Conservation (phyloP, 2,888 invertebrate genomes). For the Scaptomyza caliginosa region DNA sequence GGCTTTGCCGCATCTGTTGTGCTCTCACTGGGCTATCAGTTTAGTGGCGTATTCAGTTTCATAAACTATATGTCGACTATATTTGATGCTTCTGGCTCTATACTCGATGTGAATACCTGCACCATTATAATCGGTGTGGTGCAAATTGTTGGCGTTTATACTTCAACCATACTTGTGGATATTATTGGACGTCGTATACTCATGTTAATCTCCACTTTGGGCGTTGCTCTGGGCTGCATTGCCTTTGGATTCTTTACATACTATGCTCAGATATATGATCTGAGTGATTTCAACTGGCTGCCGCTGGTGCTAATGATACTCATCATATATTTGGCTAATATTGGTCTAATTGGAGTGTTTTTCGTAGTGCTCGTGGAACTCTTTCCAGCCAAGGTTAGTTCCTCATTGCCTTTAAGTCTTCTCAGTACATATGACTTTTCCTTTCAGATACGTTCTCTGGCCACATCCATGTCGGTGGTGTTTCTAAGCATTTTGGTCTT, state of each 20-base stretch:
- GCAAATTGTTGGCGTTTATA: slow-evolving; percentile 79
- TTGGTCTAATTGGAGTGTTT: slow-evolving; percentile 79
- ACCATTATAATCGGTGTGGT: slow-evolving; percentile 80
- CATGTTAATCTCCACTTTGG: slow-evolving; percentile 75
- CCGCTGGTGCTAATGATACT: slow-evolving; percentile 78
- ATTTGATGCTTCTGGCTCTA: slow-evolving; percentile 73
- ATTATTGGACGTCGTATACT: slow-evolving; percentile 78
- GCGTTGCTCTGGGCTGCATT: slow-evolving; percentile 70
- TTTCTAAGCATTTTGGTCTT: slow-evolving; percentile 73
- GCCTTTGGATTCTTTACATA: slow-evolving; percentile 75
- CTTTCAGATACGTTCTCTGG: slow-evolving; percentile 78
- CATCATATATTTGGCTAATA: slow-evolving; percentile 74
- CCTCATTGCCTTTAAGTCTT: background rate
- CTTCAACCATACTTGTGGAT: slow-evolving; percentile 78
- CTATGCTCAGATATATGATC: slow-evolving; percentile 42
- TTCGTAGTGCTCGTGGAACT: slow-evolving; percentile 81
- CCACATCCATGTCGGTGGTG: slow-evolving; percentile 68
- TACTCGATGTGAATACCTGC: slow-evolving; percentile 77
- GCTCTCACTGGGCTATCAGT: slow-evolving; percentile 71
- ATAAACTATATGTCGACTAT: slow-evolving; percentile 82
- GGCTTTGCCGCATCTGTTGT: slow-evolving; percentile 65
- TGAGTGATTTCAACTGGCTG: slow-evolving; percentile 70
- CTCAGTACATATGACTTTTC: background rate
- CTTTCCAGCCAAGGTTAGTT: slow-evolving; percentile 80
- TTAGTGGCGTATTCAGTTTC: slow-evolving; percentile 79